Evolutionary conservation across 2,113 vertebrate genomes (phyloP), one percentile per base, ranked within the genome.

Genomic region (Solea solea): DNA sequence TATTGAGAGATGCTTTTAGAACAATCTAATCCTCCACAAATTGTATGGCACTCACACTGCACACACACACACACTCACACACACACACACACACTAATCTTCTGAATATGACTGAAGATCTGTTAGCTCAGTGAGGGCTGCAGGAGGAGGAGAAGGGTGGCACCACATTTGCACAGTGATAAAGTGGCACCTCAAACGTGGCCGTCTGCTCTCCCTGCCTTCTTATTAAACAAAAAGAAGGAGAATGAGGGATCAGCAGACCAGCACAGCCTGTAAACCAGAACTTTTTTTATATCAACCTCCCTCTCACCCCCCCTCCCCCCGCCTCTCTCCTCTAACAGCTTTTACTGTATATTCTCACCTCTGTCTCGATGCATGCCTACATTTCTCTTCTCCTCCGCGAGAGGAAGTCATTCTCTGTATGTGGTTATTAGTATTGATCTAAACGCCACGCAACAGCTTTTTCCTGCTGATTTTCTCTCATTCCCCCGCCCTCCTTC

Each of bases 1-100:
- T 91, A 93, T 93, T 90, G 90, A 91, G 84, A 91, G 89, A 87
- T 78, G 87, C 86, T 91, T 92, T 92, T 80, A 91, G 88, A 81
- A 88, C 89, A 92, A 94, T 94, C 91, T 80, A 90, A 91, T 93
- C 93, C 84, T 53, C 77, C 49, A 60, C 76, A 86, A 84, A 89
- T 89, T 83, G 80, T 76, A 80, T 81, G 61, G 85, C 85, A 76
- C 67, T 84, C 72, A 70, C 64, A 52, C 42, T 64, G 51, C 8
- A 16, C 60, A 42, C 39, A 41, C 60, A 25, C 57, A 39, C 46
- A 54, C 60, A 25, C 57, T 27, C 46, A 54, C 61, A 57, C 54
- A 66, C 58, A 54, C 52, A 58, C 45, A 45, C 53, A 54, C 40
- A 57, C 69, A 54, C 69, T 76, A 74, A 74, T 78, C 57, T 78